Evolutionary conservation across 2,888 invertebrate genomes (phyloP).

Genomic region (Phytoseiulus persimilis): DNA sequence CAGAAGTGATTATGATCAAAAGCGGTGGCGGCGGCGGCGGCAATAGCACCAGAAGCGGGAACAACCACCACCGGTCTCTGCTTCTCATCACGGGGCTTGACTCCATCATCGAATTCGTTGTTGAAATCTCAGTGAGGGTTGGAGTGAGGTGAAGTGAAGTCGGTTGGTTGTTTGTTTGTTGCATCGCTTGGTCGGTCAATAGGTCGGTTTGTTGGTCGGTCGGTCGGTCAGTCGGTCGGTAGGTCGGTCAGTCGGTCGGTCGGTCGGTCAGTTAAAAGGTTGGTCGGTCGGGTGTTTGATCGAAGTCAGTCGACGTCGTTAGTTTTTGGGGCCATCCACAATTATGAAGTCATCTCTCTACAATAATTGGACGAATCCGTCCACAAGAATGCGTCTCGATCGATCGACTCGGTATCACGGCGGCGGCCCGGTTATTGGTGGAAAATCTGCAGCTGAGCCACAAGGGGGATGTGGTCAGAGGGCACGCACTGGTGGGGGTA

Average conservation of each 20-base stretch:
- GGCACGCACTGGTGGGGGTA: constrained; percentile 96
- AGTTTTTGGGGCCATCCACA: too few species aligned
- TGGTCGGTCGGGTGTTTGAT: not conserved
- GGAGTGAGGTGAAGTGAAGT: not conserved
- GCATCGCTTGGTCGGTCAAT: not conserved
- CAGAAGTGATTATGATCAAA: not conserved
- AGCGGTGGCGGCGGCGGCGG: not conserved
- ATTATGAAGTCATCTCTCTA: not conserved
- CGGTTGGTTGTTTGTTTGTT: not conserved
- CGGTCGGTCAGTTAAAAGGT: not conserved
- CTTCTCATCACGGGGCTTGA: not conserved
- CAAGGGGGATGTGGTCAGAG: constrained; percentile 85
- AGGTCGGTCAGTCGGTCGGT: not conserved
- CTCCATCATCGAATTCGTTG: not conserved
- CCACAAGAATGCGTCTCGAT: too few species aligned
- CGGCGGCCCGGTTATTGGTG: not conserved
- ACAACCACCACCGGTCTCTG: not conserved
- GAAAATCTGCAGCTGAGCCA: constrained; percentile 74
- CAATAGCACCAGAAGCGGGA: not conserved
- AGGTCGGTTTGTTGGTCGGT: not conserved
- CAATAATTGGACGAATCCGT: too few species aligned
- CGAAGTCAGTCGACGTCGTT: not conserved
- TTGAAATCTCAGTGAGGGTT: not conserved
- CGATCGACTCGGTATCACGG: too few species aligned
- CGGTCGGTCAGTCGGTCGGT: not conserved